Evolutionary conservation across 2,113 vertebrate genomes (phyloP).

Genomic region (Columba livia): DNA sequence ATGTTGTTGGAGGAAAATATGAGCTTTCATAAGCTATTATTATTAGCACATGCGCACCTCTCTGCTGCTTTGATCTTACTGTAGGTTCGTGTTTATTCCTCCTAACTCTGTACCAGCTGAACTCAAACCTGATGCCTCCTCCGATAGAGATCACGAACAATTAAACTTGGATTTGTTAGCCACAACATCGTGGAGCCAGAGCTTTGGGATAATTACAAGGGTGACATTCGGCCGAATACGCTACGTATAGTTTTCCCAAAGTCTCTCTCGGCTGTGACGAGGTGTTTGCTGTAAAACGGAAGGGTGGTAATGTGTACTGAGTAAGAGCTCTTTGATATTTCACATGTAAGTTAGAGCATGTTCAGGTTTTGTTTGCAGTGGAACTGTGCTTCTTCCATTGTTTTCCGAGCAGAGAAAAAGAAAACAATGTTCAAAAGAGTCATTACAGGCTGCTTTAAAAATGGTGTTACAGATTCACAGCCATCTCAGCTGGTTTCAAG

Average conservation of each 20-base stretch:
- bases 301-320: conserved; percentile 61
- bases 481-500: not conserved
- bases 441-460: not conserved
- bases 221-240: not conserved
- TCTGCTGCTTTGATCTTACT: conserved; percentile 63
- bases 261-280: conserved; percentile 45
- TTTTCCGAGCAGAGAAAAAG: conserved; percentile 1
- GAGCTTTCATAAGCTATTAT: conserved; percentile 74
- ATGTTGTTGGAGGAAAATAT: conserved; percentile 78
- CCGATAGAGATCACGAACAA: conserved; percentile 36
- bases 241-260: conserved; percentile 41
- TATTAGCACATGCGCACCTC: conserved; percentile 66
- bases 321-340: conserved; percentile 50
- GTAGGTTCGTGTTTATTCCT: conserved; percentile 63
- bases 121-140: conserved; percentile 23
- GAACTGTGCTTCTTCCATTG: conserved; percentile 49
- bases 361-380: conserved; percentile 34
- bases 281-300: conserved; percentile 65
- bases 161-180: conserved; percentile 42
- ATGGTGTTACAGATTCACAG: not conserved
- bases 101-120: conserved; percentile 3
- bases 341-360: conserved; percentile 8
- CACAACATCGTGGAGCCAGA: conserved; percentile 22
- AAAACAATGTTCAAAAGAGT: not conserved
- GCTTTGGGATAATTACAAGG: not conserved